A percentile compares a stretch with the other conserved stretches of the same genome.
These are phyloP conservation scores for Cyclura pinguis DNA, from an alignment of 2,797 vertebrate species.

Conservation along the genomic window DNA sequence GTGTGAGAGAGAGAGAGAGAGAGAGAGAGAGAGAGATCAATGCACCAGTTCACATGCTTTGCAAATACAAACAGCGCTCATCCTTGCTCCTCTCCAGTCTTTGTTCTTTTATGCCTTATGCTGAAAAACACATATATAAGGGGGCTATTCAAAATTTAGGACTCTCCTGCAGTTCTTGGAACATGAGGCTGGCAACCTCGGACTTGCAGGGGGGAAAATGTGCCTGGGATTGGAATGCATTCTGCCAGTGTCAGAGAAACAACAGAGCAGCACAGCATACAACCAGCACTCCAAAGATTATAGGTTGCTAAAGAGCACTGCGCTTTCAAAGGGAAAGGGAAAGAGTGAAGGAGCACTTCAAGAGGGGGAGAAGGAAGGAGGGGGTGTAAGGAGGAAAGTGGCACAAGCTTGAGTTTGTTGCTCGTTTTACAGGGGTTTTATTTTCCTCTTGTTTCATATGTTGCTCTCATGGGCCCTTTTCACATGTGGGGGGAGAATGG, in stretches of 20 bases:
- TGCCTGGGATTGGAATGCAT: not conserved
- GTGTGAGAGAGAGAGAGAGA: not conserved
- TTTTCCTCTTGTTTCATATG: not conserved
- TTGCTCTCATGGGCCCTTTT: not conserved
- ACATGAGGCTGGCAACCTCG: not conserved
- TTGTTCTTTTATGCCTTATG: not conserved
- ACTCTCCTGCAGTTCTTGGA: constrained; percentile 5
- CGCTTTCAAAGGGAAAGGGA: not conserved
- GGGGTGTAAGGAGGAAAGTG: not conserved
- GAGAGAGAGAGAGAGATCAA: not conserved
- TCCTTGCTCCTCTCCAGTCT: not conserved
- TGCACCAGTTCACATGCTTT: not conserved
- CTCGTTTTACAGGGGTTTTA: not conserved
- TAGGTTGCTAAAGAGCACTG: constrained; percentile 23
- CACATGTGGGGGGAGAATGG: too few relatives aligned
- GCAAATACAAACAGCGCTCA: not conserved
- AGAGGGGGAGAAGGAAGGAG: not conserved
- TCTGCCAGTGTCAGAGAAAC: constrained; percentile 1
- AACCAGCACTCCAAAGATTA: not conserved
- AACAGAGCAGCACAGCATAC: constrained; percentile 1
- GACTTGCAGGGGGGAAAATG: not conserved
- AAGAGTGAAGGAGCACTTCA: not conserved
- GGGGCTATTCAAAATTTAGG: not conserved
- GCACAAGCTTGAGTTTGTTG: not conserved
- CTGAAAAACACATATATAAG: not conserved